phyloP scores from a whole-genome alignment of 2,113 vertebrate species.

The Hucho hucho region DNA sequence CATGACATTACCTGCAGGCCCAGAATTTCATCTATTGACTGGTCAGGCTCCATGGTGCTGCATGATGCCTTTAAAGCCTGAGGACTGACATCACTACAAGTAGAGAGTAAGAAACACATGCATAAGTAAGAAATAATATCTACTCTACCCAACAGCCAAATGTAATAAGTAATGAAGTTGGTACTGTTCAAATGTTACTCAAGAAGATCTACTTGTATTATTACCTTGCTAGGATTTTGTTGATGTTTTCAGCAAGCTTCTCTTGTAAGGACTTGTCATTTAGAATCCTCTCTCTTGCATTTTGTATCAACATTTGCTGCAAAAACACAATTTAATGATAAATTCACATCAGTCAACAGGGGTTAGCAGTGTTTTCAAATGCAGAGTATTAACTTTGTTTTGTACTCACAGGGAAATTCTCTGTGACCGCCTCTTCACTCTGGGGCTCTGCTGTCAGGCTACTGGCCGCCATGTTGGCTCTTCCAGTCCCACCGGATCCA shows the following conservation, averaged over 20 bases:
- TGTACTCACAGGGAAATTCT: constrained; percentile 84
- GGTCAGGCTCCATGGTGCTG: constrained; percentile 81
- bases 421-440: constrained; percentile 76
- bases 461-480: constrained; percentile 64
- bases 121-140: not conserved
- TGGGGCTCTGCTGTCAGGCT: constrained; percentile 73
- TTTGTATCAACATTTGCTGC: constrained; percentile 98
- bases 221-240: constrained; percentile 95
- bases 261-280: constrained; percentile 93
- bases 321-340: constrained; percentile 40
- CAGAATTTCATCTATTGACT: constrained; percentile 96
- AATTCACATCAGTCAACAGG: not conserved
- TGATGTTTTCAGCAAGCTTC: constrained; percentile 98
- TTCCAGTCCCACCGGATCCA: constrained; percentile 66
- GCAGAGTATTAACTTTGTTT: not conserved
- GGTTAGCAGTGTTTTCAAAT: not conserved
- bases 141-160: not conserved
- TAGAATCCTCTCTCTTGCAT: constrained; percentile 94
- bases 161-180: not conserved
- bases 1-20: constrained; percentile 83
- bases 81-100: constrained; percentile 80
- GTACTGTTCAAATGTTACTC: not conserved
- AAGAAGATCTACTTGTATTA: not conserved
- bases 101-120: constrained; percentile 12
- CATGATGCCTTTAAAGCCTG: constrained; percentile 81